These are phyloP conservation scores for Caenorhabditis brenneri DNA, from an alignment of 1,140 invertebrate genomes.

Conservation along the genomic window DNA sequence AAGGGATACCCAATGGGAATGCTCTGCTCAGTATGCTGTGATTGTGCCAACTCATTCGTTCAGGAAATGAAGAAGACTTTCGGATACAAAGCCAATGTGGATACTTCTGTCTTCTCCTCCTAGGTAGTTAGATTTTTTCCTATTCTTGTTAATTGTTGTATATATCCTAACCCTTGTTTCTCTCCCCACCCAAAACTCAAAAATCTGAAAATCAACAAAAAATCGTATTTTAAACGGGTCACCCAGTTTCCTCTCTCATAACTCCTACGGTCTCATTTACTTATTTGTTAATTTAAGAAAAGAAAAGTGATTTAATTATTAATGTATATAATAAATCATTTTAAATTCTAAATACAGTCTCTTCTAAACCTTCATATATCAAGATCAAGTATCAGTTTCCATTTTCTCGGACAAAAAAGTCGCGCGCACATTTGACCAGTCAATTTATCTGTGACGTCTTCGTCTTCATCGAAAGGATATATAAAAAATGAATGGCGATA, in stretches of 20 bases:
- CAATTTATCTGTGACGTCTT: neutral
- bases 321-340: constrained; percentile 28
- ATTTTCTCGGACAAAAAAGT: neutral
- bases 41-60: constrained; percentile 60
- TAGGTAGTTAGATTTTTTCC: neutral
- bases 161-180: neutral
- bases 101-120: constrained; percentile 23
- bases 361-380: neutral
- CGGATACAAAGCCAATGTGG: constrained; percentile 55
- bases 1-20: constrained; percentile 69
- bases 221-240: constrained; percentile 8
- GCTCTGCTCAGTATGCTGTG: constrained; percentile 70
- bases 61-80: constrained; percentile 60
- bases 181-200: neutral
- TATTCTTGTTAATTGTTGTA: neutral
- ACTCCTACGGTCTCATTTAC: constrained; percentile 18
- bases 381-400: neutral
- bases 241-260: constrained; percentile 10
- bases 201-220: constrained; percentile 25
- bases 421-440: neutral
- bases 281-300: neutral
- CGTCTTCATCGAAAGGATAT: neutral
- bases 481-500: constrained; percentile 35
- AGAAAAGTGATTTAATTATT: neutral
- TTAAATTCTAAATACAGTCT: neutral